Conservation (phyloP, 2,113 vertebrate genomes). For the Ondatra zibethicus region DNA sequence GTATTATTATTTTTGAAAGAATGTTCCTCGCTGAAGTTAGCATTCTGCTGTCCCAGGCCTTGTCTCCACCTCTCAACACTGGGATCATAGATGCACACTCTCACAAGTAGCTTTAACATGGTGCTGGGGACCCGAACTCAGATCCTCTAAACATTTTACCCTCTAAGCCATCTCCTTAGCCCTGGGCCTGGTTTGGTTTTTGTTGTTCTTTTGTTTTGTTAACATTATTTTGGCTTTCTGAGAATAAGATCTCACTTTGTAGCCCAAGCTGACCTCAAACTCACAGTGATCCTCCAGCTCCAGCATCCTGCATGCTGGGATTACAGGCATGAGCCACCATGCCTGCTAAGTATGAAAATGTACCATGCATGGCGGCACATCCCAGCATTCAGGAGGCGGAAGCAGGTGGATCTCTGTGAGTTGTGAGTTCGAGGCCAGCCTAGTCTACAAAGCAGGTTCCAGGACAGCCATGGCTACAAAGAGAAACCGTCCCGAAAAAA, state of each 20-base stretch:
- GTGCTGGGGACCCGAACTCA: not conserved
- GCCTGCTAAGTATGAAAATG: not conserved
- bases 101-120: not conserved
- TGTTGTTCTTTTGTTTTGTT: not conserved
- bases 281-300: not conserved
- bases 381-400: not conserved
- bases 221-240: not conserved
- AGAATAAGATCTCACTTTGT: not conserved
- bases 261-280: not conserved
- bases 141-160: not conserved
- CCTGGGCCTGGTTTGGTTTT: not conserved
- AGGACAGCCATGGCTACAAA: too few species aligned
- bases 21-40: not conserved
- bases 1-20: not conserved
- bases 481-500: not conserved
- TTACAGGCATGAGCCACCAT: too few species aligned
- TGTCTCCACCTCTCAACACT: not conserved
- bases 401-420: not conserved
- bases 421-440: not conserved
- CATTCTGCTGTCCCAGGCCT: not conserved
- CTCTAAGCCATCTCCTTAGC: not conserved
- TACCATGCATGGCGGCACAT: not conserved
- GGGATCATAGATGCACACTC: not conserved
- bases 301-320: not conserved
- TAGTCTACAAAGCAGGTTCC: not conserved